Evolutionary conservation across 2,113 vertebrate species (phyloP), one percentile per base, ranked within the genome.

Genomic region (Dascyllus trimaculatus): DNA sequence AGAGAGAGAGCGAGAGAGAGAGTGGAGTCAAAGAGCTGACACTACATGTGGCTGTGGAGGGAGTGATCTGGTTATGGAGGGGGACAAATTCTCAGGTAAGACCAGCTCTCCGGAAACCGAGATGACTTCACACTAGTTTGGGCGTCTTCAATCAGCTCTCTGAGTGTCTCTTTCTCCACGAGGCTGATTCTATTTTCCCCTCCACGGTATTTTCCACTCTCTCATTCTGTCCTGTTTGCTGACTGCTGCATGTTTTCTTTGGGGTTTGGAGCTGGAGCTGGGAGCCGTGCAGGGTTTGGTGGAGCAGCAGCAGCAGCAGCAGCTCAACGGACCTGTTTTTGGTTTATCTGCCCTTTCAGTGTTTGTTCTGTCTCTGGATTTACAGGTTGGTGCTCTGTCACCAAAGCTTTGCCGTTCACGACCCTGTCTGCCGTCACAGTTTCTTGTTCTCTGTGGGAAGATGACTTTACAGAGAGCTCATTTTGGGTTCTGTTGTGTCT

Each of bases 21-120:
- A 54, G 85, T 63, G 78, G 81, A 91, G 89, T 76, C 81, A 89
- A 89, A 91, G 92, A 93, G 94, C 92, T 94, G 92, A 95, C 81
- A 88, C 93, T 92, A 92, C 94, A 96, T 96, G 93, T 96, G 94
- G 94, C 94, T 94, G 94, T 94, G 92, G 93, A 97, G 95, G 94
- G 93, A 94, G 94, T 92, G 93, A 88, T 29, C 89, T 85, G 93
- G 93, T 91, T 89, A 99, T 99, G 97, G 97, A 99, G 95, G 96
- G 95, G 92, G 97, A 98, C 95, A 97, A 96, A 93, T 97, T 99
- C 93, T 96, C 97, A 97, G 97, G 97, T 98, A 97, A 95, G 97
- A 91, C 68, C 54, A 82, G 79, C 65, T 75, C 46, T 68, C 52
- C 8, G 48, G 70, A 84, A 56, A 75, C 58, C 53, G 52, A 62